A percentile compares a stretch with the other conserved stretches of the same genome.
phyloP scores from a whole-genome alignment of 1,140 invertebrate species.

The Pseudobourletiella spinata region DNA sequence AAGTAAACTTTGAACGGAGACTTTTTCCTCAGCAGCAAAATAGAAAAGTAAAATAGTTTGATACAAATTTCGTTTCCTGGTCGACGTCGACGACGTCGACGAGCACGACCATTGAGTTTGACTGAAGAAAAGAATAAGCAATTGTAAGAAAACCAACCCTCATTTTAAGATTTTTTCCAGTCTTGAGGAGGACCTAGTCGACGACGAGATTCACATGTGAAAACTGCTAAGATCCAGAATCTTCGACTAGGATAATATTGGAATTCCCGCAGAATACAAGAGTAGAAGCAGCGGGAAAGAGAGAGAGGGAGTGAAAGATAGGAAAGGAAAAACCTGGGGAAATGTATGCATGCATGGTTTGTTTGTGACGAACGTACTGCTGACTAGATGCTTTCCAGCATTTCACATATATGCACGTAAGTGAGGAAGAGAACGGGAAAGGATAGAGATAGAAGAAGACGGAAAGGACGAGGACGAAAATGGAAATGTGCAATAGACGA shows the following conservation, averaged over 20 bases:
- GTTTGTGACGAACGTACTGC: not conserved
- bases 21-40: not conserved
- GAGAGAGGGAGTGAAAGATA: not conserved
- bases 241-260: too few relatives aligned
- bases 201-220: too few relatives aligned
- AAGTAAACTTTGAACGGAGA: too few relatives aligned
- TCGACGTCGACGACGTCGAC: not conserved
- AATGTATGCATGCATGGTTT: too few relatives aligned
- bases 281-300: not conserved
- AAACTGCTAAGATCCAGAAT: too few relatives aligned
- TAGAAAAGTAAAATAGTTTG: not conserved
- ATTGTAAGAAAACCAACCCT: too few relatives aligned
- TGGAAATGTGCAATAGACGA: slow-evolving; percentile 24
- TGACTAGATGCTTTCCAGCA: not conserved
- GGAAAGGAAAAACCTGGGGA: too few relatives aligned
- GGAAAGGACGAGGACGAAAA: slow-evolving; percentile 14
- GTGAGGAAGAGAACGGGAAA: not conserved
- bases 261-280: too few relatives aligned
- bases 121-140: too few relatives aligned
- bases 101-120: too few relatives aligned
- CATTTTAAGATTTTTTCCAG: too few relatives aligned
- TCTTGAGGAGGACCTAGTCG: too few relatives aligned
- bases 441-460: slow-evolving; percentile 3
- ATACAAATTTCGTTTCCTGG: not conserved
- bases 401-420: not conserved